These are phyloP conservation scores for Diabrotica balteata DNA, from an alignment of 2,888 invertebrate genomes.

Conservation along the genomic window DNA sequence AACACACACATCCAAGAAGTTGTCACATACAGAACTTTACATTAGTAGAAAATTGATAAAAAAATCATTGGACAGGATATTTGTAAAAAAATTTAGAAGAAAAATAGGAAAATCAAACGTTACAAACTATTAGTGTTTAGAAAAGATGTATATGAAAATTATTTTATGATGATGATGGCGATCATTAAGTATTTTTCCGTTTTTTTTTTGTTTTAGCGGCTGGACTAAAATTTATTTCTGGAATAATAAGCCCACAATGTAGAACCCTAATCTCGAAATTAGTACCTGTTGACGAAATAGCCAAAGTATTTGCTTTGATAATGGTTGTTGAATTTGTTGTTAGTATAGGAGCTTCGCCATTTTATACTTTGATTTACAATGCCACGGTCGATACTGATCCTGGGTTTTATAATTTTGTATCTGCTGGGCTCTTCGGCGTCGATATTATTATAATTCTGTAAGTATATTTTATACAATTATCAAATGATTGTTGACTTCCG, in stretches of 20 bases:
- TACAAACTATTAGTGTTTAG: no score
- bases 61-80: no score
- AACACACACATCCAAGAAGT: no score
- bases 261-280: conserved; percentile 69
- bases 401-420: conserved; percentile 67
- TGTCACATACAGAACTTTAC: no score
- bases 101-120: no score
- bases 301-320: conserved; percentile 71
- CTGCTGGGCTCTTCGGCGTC: conserved; percentile 60
- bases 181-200: background rate
- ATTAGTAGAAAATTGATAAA: no score
- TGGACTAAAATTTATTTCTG: conserved; percentile 62
- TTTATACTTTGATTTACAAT: conserved; percentile 72
- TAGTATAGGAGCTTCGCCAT: conserved; percentile 67
- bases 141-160: background rate
- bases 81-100: no score
- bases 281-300: conserved; percentile 66
- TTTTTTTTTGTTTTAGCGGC: conserved; percentile 57
- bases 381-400: conserved; percentile 65
- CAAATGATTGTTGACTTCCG: no score
- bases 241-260: conserved; percentile 65
- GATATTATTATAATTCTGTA: conserved; percentile 60
- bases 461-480: conserved; percentile 23
- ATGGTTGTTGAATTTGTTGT: conserved; percentile 70
- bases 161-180: background rate